These are phyloP conservation scores for Pseudococcus longispinus DNA, from an alignment of 2,888 invertebrate species.

Conservation along the genomic window DNA sequence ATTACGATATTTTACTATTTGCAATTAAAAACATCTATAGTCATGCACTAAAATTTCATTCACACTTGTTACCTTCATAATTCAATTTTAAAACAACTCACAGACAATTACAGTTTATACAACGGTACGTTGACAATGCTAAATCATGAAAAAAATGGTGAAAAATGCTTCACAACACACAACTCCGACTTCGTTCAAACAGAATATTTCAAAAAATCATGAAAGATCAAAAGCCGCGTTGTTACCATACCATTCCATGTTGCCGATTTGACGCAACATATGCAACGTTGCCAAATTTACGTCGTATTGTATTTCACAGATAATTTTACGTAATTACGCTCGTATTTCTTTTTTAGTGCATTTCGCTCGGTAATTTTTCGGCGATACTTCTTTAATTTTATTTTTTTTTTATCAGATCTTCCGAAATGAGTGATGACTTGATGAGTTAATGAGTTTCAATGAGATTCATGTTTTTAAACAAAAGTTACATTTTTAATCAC, in stretches of 20 bases:
- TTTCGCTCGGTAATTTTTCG: neutral
- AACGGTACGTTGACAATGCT: neutral
- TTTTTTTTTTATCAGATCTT: neutral
- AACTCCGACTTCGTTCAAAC: neutral
- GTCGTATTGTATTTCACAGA: too few relatives aligned
- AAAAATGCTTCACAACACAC: neutral
- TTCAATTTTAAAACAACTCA: neutral
- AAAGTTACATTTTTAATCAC: too few relatives aligned
- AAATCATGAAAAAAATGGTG: neutral
- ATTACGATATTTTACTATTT: neutral
- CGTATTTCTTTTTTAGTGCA: neutral
- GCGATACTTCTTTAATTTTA: neutral
- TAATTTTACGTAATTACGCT: neutral
- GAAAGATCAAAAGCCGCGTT: neutral
- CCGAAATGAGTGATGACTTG: too few relatives aligned
- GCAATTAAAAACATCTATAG: neutral
- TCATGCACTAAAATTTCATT: neutral
- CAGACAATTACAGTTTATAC: neutral
- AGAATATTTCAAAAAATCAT: neutral
- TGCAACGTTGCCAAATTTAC: neutral
- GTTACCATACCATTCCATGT: neutral
- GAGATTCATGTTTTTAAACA: too few relatives aligned
- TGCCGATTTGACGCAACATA: neutral
- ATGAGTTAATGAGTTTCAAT: too few relatives aligned
- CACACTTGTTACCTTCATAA: conserved; percentile 8